Evolutionary conservation across 2,113 vertebrate species (phyloP).

Genomic region (Cygnus buccinator): DNA sequence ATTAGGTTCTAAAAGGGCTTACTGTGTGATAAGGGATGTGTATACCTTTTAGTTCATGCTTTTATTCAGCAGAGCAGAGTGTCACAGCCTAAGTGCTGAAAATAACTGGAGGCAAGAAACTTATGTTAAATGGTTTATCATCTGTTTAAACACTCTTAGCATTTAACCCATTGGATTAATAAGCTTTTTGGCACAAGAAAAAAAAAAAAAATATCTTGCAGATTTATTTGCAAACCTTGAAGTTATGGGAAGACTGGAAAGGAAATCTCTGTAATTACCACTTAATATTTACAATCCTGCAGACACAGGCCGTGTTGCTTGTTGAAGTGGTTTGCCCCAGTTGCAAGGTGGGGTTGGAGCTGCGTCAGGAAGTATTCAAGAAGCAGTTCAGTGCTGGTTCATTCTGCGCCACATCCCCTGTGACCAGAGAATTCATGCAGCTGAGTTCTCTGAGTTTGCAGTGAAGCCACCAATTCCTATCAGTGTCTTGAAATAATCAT

Average conservation of each 20-base stretch:
- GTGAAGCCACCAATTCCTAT: background rate
- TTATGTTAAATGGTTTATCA: conserved; percentile 35
- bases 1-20: conserved; percentile 14
- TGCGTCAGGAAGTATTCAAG: background rate
- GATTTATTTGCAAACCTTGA: conserved; percentile 44
- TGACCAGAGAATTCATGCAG: background rate
- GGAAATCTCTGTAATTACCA: conserved; percentile 14
- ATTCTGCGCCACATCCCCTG: background rate
- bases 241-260: background rate
- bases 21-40: background rate
- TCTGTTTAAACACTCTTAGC: conserved; percentile 47
- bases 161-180: conserved; percentile 45
- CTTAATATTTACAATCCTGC: background rate
- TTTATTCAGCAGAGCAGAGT: background rate
- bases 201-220: background rate
- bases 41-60: background rate
- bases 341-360: background rate
- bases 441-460: background rate
- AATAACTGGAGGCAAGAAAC: conserved; percentile 36
- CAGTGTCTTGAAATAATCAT: conserved; percentile 3
- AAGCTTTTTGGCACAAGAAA: conserved; percentile 26
- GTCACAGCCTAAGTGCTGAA: background rate
- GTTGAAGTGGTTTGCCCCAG: background rate
- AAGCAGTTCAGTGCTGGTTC: background rate
- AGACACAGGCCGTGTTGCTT: background rate